Evolutionary conservation across 2,113 vertebrate genomes (phyloP).

Genomic region (Raja brachyura): DNA sequence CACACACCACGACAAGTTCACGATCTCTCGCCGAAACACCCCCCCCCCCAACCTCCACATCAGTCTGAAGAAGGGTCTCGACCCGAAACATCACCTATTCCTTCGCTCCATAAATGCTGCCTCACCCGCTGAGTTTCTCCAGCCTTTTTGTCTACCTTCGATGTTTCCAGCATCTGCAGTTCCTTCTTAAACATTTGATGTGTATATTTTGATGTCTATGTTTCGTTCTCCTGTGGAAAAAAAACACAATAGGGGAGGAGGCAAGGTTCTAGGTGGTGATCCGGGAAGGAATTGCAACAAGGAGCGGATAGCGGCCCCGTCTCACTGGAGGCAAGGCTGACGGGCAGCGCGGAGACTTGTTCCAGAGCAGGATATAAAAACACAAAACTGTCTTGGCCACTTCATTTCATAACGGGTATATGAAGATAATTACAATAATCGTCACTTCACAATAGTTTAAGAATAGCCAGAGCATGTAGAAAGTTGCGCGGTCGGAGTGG

Average conservation of each 20-base stretch:
- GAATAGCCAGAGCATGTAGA: not conserved
- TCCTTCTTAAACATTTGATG: too few species aligned
- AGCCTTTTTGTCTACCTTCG: too few species aligned
- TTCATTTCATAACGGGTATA: not conserved
- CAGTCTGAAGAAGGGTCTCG: too few species aligned
- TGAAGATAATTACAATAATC: not conserved
- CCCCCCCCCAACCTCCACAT: too few species aligned
- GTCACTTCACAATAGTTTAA: not conserved
- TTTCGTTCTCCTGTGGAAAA: too few species aligned
- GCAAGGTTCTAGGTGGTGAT: not conserved
- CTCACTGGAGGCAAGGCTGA: not conserved
- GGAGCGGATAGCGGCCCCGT: not conserved
- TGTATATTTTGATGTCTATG: too few species aligned
- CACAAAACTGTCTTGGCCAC: not conserved
- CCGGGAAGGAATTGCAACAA: not conserved
- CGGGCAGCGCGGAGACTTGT: too few species aligned
- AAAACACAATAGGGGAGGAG: too few species aligned
- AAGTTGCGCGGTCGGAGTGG: not conserved
- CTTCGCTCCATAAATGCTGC: too few species aligned
- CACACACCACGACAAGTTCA: not conserved
- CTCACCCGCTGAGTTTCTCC: too few species aligned
- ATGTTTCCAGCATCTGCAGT: too few species aligned
- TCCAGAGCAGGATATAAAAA: not conserved
- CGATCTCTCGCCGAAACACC: not conserved
- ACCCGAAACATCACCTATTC: too few species aligned